A percentile compares a stretch with the other conserved stretches of the same genome.
Evolutionary conservation across 2,113 vertebrate species (phyloP).

Genomic region (Siniperca chuatsi): DNA sequence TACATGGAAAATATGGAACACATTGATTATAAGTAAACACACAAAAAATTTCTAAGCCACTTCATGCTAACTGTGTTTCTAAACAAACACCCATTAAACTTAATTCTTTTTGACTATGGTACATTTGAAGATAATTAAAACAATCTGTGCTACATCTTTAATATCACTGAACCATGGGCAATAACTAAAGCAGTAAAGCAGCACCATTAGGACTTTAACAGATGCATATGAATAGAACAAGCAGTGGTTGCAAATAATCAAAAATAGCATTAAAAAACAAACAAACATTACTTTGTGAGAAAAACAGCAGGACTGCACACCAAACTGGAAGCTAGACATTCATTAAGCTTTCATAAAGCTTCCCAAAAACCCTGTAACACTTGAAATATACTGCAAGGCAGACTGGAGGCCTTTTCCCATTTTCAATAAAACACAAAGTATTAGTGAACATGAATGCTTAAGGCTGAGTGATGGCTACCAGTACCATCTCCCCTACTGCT

Average conservation of each 20-base stretch:
- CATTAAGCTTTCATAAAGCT: slow-evolving; percentile 56
- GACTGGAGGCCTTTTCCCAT: slow-evolving; percentile 62
- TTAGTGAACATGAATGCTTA: slow-evolving; percentile 63
- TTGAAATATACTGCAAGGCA: slow-evolving; percentile 38
- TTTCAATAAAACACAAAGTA: slow-evolving; percentile 71
- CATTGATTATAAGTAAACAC: not conserved
- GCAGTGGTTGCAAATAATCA: slow-evolving; percentile 25
- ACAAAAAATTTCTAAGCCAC: not conserved
- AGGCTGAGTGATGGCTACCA: slow-evolving; percentile 52
- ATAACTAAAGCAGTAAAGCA: slow-evolving; percentile 12
- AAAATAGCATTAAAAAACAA: slow-evolving; percentile 35
- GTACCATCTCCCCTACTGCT: slow-evolving; percentile 70
- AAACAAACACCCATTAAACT: slow-evolving; percentile 58
- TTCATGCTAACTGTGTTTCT: slow-evolving; percentile 20
- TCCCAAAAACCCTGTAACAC: slow-evolving; percentile 46
- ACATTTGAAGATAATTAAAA: slow-evolving; percentile 59
- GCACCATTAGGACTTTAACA: slow-evolving; percentile 27
- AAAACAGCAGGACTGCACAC: slow-evolving; percentile 61
- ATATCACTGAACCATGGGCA: slow-evolving; percentile 34
- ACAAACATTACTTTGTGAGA: slow-evolving; percentile 18
- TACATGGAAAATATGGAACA: too few relatives aligned
- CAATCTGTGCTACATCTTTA: slow-evolving; percentile 36
- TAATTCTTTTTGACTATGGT: slow-evolving; percentile 27
- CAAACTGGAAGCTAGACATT: slow-evolving; percentile 34
- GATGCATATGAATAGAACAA: slow-evolving; percentile 26